These are phyloP conservation scores for Bombycilla garrulus DNA, from an alignment of 2,113 vertebrate genomes.

Conservation along the genomic window DNA sequence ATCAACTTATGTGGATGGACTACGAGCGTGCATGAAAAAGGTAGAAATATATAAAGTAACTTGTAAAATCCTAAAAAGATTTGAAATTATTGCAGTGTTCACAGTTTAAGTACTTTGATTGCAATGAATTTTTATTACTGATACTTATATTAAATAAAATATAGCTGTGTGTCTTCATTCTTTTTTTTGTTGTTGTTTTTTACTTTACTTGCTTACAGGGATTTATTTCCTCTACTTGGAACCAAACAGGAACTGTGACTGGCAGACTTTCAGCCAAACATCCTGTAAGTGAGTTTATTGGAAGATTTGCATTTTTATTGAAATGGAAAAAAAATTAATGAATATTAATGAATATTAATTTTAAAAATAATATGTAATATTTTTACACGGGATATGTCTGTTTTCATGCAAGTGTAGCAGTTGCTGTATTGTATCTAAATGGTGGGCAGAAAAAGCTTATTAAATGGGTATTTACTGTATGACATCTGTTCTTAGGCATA, in stretches of 20 bases:
- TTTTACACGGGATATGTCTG: background rate
- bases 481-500: background rate
- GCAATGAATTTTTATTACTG: background rate
- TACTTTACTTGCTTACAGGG: slow-evolving; percentile 43
- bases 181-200: background rate
- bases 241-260: slow-evolving; percentile 85
- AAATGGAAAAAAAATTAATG: background rate
- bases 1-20: slow-evolving; percentile 88
- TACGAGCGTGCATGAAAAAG: slow-evolving; percentile 79
- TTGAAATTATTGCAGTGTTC: background rate
- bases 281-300: slow-evolving; percentile 78
- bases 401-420: background rate
- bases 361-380: background rate
- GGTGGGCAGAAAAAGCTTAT: background rate
- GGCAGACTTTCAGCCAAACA: slow-evolving; percentile 88
- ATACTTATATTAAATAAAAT: background rate
- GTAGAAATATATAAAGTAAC: slow-evolving; percentile 55
- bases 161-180: background rate
- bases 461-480: background rate
- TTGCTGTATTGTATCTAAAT: background rate
- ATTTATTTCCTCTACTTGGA: slow-evolving; percentile 73
- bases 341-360: background rate
- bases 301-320: background rate
- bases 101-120: background rate
- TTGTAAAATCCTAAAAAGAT: background rate